phyloP scores from a whole-genome alignment of 2,888 invertebrate species.

The Emmelina monodactyla region DNA sequence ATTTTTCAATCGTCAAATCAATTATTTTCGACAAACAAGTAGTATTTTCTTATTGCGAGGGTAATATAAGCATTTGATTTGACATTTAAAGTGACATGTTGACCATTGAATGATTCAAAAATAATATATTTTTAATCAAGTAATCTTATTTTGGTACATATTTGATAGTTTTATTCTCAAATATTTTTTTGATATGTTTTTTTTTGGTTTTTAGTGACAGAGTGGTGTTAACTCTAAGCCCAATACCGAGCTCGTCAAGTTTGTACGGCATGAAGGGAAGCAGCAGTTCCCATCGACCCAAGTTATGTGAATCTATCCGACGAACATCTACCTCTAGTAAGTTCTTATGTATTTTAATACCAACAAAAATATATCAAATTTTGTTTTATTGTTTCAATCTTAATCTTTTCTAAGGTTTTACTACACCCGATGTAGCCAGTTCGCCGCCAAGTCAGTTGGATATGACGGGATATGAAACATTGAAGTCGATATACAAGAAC shows the following conservation, averaged over 20 bases:
- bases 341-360: conserved; percentile 15
- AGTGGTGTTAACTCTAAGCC: conserved; percentile 80
- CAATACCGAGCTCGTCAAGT: conserved; percentile 86
- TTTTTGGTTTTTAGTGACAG: conserved; percentile 72
- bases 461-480: conserved; percentile 77
- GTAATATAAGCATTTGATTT: too few relatives aligned
- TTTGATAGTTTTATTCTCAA: too few relatives aligned
- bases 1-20: not conserved
- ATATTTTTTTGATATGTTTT: too few relatives aligned
- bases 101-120: too few relatives aligned
- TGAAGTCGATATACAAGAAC: conserved; percentile 72
- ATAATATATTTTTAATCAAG: too few relatives aligned
- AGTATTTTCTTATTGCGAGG: too few relatives aligned
- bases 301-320: conserved; percentile 56
- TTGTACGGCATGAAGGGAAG: conserved; percentile 61
- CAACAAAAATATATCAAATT: not conserved
- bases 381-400: not conserved
- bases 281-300: conserved; percentile 41
- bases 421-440: conserved; percentile 61
- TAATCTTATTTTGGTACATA: too few relatives aligned
- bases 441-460: conserved; percentile 75
- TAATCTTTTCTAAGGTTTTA: conserved; percentile 36
- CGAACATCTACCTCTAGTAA: conserved; percentile 67
- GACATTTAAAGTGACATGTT: too few relatives aligned
- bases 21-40: not conserved